phyloP scores from a whole-genome alignment of 2,113 vertebrate genomes.

The Vireo altiloquus region DNA sequence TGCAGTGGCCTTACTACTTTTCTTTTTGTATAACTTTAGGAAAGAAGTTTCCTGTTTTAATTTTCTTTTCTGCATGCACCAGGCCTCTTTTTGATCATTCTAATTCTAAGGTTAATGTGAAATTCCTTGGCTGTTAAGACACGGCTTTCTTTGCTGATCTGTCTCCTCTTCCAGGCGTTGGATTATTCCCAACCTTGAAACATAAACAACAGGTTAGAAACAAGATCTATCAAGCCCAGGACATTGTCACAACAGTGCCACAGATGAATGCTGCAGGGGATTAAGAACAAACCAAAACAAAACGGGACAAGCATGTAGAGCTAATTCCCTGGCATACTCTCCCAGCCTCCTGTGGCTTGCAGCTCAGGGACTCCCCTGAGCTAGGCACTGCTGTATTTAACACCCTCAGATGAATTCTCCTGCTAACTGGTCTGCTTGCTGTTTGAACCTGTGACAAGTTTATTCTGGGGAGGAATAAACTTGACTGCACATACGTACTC shows the following conservation, averaged over 20 bases:
- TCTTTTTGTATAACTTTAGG: not conserved
- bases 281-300: not conserved
- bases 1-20: not conserved
- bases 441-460: not conserved
- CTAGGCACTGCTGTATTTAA: not conserved
- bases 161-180: not conserved
- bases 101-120: not conserved
- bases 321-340: not conserved
- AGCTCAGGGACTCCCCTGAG: not conserved
- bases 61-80: not conserved
- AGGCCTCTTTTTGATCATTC: not conserved
- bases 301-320: rapidly evolving
- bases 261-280: not conserved
- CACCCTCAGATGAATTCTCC: not conserved
- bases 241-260: not conserved
- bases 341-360: not conserved
- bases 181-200: not conserved
- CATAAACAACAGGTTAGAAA: not conserved
- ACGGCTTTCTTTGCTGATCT: not conserved
- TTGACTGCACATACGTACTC: not conserved
- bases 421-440: not conserved
- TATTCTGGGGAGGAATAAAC: not conserved
- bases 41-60: not conserved
- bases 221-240: not conserved
- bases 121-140: not conserved